phyloP scores from a whole-genome alignment of 2,888 invertebrate genomes.

The Hipparchia sbordonii region DNA sequence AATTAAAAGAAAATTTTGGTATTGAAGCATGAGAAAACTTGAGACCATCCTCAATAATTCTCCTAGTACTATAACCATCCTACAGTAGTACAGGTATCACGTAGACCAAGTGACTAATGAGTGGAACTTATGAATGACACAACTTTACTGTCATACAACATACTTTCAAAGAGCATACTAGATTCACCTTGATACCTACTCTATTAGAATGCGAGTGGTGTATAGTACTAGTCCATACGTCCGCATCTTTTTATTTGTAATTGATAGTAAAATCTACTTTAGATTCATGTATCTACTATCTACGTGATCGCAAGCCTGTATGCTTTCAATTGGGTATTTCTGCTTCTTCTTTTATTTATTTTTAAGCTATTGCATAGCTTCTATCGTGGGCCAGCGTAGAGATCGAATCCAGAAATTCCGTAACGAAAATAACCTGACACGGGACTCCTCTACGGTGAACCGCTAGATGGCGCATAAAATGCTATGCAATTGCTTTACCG shows the following conservation, averaged over 20 bases:
- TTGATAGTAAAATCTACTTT: background rate
- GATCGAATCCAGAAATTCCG: too few species aligned
- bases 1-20: too few species aligned
- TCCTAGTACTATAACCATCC: background rate
- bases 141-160: background rate
- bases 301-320: background rate
- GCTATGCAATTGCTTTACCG: too few species aligned
- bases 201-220: conserved; percentile 2
- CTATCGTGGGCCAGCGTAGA: too few species aligned
- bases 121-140: background rate
- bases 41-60: too few species aligned
- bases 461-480: too few species aligned
- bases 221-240: background rate
- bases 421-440: too few species aligned
- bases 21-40: too few species aligned
- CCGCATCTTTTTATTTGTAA: background rate
- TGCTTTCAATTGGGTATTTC: background rate
- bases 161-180: background rate
- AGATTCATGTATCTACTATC: background rate
- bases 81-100: background rate
- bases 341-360: background rate
- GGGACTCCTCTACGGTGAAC: too few species aligned
- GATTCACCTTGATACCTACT: conserved; percentile 3
- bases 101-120: background rate
- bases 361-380: too few species aligned